Conservation (phyloP, 2,113 vertebrate species). For the Hyaena hyaena region DNA sequence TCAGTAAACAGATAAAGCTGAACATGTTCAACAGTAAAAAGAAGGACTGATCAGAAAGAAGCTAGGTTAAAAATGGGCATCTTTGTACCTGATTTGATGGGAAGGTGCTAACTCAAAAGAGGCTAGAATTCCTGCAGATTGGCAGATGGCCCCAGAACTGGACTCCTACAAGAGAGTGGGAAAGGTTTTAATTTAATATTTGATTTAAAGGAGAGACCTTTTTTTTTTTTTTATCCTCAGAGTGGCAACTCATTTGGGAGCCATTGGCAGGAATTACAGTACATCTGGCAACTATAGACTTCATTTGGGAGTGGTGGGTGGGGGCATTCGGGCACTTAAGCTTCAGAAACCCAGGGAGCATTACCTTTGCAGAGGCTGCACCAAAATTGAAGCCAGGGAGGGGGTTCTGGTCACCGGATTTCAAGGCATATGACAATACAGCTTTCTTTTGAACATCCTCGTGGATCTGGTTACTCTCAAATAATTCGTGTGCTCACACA, state of each 20-base stretch:
- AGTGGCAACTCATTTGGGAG: slow-evolving; percentile 83
- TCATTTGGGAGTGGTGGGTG: slow-evolving; percentile 75
- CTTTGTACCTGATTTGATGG: slow-evolving; percentile 56
- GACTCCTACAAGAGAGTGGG: slow-evolving; percentile 82
- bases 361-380: slow-evolving; percentile 22
- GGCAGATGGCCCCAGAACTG: slow-evolving; percentile 70
- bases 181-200: slow-evolving; percentile 87
- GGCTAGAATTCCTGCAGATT: slow-evolving; percentile 52
- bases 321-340: not conserved
- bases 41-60: not conserved
- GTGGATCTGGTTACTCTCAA: slow-evolving; percentile 59
- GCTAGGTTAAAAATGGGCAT: not conserved
- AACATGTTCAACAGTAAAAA: not conserved
- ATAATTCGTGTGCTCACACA: not conserved
- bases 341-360: not conserved
- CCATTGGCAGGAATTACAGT: slow-evolving; percentile 85
- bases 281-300: slow-evolving; percentile 85
- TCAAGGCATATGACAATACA: not conserved
- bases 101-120: slow-evolving; percentile 70
- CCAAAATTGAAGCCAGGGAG: slow-evolving; percentile 56
- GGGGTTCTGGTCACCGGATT: slow-evolving; percentile 2
- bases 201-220: slow-evolving; percentile 83
- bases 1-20: not conserved
- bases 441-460: not conserved
- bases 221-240: slow-evolving; percentile 79